A percentile compares a stretch with the other conserved stretches of the same genome.
Evolutionary conservation across 2,888 invertebrate genomes (phyloP).

Genomic region (Glaucopsyche alexis): DNA sequence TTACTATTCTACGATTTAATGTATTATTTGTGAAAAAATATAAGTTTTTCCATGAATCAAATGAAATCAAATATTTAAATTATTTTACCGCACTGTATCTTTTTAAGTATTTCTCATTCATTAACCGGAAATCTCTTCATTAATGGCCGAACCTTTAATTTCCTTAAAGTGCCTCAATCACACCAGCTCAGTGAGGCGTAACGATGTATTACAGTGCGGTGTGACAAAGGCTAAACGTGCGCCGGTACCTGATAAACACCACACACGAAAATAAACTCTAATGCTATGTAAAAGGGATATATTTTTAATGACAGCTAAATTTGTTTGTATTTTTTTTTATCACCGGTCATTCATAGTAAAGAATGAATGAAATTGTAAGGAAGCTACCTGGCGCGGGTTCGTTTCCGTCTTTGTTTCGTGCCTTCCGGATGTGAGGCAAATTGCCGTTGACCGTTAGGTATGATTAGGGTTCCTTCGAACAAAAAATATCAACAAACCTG

Average conservation of each 20-base stretch:
- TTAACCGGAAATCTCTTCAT: slow-evolving; percentile 24
- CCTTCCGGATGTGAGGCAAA: slow-evolving; percentile 69
- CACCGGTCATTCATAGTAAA: slow-evolving; percentile 61
- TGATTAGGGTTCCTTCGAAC: slow-evolving; percentile 41
- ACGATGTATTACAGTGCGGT: slow-evolving; percentile 39
- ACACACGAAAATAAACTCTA: slow-evolving; percentile 28
- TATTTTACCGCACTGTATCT: not conserved
- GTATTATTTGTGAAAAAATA: too few species aligned
- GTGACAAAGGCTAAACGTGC: slow-evolving; percentile 38
- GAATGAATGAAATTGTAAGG: slow-evolving; percentile 51
- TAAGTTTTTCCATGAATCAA: too few species aligned
- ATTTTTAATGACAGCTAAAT: slow-evolving; percentile 15
- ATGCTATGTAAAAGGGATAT: not conserved
- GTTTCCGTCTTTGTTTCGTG: slow-evolving; percentile 40
- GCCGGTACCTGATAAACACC: slow-evolving; percentile 29
- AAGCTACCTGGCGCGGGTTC: slow-evolving; percentile 65
- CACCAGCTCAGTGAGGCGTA: slow-evolving; percentile 36
- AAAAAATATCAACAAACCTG: slow-evolving; percentile 10
- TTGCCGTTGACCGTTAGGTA: slow-evolving; percentile 66
- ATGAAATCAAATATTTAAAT: not conserved
- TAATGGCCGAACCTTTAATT: slow-evolving; percentile 20
- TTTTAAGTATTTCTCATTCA: slow-evolving; percentile 11
- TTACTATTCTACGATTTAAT: too few species aligned
- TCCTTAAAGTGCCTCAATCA: slow-evolving; percentile 27
- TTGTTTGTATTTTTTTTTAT: slow-evolving; percentile 28